Conservation (phyloP, 35 echinoderm and acorn worm species). For the Nesometra sesokonis region DNA sequence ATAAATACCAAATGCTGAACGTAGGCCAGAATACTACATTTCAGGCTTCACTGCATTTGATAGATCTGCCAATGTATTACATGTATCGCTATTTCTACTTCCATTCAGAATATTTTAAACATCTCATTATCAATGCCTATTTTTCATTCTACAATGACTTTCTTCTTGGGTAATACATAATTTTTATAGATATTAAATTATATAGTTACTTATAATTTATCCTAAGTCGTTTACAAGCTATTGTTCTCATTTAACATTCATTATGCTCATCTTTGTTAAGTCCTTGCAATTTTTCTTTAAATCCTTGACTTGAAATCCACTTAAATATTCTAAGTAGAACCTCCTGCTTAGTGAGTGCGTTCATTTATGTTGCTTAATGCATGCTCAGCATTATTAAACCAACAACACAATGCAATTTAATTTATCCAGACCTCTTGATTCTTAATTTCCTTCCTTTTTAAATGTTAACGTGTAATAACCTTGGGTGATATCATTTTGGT, state of each 20-base stretch:
- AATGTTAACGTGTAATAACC: background rate
- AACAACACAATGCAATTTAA: background rate
- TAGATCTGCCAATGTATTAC: background rate
- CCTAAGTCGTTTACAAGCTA: no score
- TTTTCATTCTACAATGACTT: no score
- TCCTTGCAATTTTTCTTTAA: background rate
- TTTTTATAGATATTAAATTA: no score
- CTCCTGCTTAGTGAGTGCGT: background rate
- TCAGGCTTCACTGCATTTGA: background rate
- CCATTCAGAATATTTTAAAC: no score
- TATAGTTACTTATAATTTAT: no score
- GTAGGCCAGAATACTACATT: background rate
- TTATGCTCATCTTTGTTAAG: no score
- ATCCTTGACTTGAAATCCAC: background rate
- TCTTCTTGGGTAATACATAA: no score
- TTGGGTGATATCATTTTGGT: background rate
- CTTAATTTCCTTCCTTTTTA: background rate
- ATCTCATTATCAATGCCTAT: no score
- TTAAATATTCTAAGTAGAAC: background rate
- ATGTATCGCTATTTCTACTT: background rate
- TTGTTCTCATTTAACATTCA: no score
- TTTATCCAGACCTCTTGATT: background rate
- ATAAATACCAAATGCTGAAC: background rate
- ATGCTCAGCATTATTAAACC: background rate
- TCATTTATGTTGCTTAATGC: background rate